Evolutionary conservation across 2,888 invertebrate species (phyloP).

Genomic region (Julus scandinavius): DNA sequence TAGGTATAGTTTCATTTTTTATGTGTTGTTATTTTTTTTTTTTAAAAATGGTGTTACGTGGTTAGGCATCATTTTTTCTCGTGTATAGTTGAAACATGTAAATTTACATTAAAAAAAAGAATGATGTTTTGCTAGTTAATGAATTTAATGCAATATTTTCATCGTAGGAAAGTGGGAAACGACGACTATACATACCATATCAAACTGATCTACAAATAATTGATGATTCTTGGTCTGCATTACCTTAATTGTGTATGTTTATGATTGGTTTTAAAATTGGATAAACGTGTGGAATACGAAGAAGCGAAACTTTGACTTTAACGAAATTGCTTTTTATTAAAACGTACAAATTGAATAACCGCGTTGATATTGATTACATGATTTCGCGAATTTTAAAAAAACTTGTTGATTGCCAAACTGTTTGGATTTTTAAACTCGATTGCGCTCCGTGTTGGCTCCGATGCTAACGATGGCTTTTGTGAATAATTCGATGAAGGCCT

Average conservation of each 20-base stretch:
- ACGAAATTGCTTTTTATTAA: not conserved
- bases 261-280: too few species aligned
- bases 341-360: constrained; percentile 15
- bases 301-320: not conserved
- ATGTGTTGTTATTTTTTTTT: constrained; percentile 17
- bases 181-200: too few species aligned
- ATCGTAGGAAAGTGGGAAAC: too few species aligned
- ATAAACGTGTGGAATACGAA: not conserved
- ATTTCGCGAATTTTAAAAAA: not conserved
- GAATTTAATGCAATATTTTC: not conserved
- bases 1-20: constrained; percentile 35
- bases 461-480: not conserved
- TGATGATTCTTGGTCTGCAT: too few species aligned
- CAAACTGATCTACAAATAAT: too few species aligned
- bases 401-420: not conserved
- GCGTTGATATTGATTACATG: not conserved
- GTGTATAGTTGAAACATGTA: constrained; percentile 25
- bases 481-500: constrained; percentile 24
- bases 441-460: not conserved
- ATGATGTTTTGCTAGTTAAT: constrained; percentile 39
- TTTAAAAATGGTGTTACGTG: constrained; percentile 4
- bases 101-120: constrained; percentile 19
- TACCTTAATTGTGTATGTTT: too few species aligned
- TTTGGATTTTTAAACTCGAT: not conserved
- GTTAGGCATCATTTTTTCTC: constrained; percentile 37